Evolutionary conservation across 1,140 invertebrate genomes (phyloP), one percentile per base, ranked within the genome.

Genomic region (Holcopasites calliopsidis): DNA sequence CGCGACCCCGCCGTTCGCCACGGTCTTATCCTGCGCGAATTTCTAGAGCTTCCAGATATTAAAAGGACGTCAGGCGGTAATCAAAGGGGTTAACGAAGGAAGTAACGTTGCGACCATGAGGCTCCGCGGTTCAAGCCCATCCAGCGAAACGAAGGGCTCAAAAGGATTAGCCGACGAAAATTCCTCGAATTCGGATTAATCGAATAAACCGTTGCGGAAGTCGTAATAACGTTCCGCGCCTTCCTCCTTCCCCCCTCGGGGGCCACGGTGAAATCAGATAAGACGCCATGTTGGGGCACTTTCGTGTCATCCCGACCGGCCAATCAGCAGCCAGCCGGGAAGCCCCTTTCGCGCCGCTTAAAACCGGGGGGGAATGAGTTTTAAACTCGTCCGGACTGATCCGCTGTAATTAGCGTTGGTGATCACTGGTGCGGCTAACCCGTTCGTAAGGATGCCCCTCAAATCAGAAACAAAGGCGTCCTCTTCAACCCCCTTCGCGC

Each of bases 281-380:
- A 90, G 89, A 85, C 89, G 89, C 89, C 89, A 90, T 90, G 89
- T 89, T 90, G 87, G 87, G 84, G 87, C 88, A 90, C 89, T 90
- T 90, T 90, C 87, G 87, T 90, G 89, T 89, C 89, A 90, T 90
- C 87, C 83, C 80, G 76, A 68, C 60, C 83, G 85, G 82, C 89
- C 88, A 90, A 90, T 89, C 86, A 86, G 88, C 82, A 64, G 65
- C 73, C 68, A 71, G 79, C 75, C 65, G 85, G 76, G 86, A 87
- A 88, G 86, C 86, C 86, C 84, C 86, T 86, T 86, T 87, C 69
- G 85, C 83, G 68, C 70, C 79, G 85, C 85, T 87, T 84, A 85
- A 87, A 86, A 85, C 61, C 52, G 31, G 71, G 69, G 81, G 84
- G 83, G 89, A 89, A 88, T 90, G 88, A 90, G 89, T 90, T 90